A percentile compares a stretch with the other conserved stretches of the same genome.
phyloP scores from a whole-genome alignment of 1,140 invertebrate genomes.

The Magallana angulata region DNA sequence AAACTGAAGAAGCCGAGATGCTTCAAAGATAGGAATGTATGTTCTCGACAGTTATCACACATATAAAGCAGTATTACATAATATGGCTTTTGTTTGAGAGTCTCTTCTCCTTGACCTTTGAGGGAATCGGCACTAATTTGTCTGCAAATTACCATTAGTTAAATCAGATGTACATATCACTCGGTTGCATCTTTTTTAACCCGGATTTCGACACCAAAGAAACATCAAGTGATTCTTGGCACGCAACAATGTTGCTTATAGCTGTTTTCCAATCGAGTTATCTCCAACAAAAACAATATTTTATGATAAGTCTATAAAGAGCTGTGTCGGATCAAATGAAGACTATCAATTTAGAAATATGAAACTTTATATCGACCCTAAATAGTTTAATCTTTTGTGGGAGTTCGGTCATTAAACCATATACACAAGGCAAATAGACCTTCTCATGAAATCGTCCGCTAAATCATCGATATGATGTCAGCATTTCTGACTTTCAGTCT shows the following conservation, averaged over 20 bases:
- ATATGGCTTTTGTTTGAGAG: too few species aligned
- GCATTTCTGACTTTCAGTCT: background rate
- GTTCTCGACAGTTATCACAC: too few species aligned
- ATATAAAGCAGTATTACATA: too few species aligned
- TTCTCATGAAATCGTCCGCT: background rate
- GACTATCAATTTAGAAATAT: slow-evolving; percentile 13
- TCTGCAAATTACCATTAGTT: background rate
- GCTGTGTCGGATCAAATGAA: background rate
- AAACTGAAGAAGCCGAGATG: too few species aligned
- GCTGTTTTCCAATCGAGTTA: background rate
- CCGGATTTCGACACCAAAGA: background rate
- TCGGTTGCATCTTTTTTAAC: background rate
- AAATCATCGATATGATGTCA: background rate
- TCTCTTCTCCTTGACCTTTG: background rate
- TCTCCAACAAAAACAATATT: background rate
- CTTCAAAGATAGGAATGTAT: too few species aligned
- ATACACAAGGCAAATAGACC: background rate
- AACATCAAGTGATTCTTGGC: background rate
- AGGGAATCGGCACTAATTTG: background rate
- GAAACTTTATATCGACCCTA: background rate
- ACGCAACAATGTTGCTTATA: background rate
- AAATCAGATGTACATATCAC: slow-evolving; percentile 9
- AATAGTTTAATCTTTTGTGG: slow-evolving; percentile 31
- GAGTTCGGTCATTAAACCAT: slow-evolving; percentile 13
- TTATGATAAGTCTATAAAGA: slow-evolving; percentile 8